Conservation (phyloP, 2,797 vertebrate species). For the Falco naumanni region DNA sequence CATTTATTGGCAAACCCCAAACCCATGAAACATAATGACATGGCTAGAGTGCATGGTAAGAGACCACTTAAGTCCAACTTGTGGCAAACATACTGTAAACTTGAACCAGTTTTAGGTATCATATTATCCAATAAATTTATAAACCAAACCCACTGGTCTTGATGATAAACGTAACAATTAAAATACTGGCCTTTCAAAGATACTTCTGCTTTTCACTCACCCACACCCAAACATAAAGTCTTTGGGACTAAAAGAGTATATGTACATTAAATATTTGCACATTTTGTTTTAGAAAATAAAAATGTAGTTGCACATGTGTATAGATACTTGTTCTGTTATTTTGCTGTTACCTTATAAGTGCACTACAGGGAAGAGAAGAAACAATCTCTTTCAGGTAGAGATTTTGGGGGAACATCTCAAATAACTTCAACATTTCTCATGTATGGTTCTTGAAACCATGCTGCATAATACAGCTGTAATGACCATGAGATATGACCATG, state of each 20-base stretch:
- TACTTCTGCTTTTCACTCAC: background rate
- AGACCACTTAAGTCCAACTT: background rate
- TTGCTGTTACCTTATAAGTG: background rate
- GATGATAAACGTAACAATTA: background rate
- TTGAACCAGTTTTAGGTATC: background rate
- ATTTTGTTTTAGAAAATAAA: background rate
- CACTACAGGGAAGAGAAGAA: background rate
- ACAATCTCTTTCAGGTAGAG: background rate
- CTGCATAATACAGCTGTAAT: background rate
- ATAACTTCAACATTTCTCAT: background rate
- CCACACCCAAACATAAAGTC: background rate
- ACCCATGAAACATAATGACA: background rate
- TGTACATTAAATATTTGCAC: background rate
- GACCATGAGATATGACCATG: background rate
- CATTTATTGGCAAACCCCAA: background rate
- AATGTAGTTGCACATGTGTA: background rate
- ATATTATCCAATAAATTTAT: background rate
- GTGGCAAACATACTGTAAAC: background rate
- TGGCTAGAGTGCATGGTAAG: background rate
- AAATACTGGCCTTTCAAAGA: background rate
- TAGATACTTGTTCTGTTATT: background rate
- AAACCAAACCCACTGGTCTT: background rate
- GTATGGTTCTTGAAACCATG: background rate
- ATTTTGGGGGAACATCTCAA: background rate
- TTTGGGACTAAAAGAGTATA: background rate